These are phyloP conservation scores for Miniopterus natalensis DNA, from an alignment of 2,113 vertebrate species.

Conservation along the genomic window DNA sequence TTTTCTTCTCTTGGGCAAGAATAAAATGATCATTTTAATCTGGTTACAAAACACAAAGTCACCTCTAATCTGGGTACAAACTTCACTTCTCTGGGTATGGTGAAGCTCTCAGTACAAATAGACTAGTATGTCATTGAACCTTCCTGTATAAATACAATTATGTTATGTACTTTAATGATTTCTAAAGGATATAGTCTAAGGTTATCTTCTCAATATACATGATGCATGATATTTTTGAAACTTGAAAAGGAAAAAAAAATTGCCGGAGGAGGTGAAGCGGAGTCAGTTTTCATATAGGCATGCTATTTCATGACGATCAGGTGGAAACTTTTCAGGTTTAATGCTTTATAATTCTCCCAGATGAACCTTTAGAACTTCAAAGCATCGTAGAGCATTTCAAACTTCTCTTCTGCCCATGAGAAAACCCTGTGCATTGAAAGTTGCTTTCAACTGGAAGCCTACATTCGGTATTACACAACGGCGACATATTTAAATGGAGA, in stretches of 20 bases:
- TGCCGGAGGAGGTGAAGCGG: conserved; percentile 87
- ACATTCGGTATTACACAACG: conserved; percentile 87
- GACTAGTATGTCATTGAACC: conserved; percentile 76
- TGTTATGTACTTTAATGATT: conserved; percentile 78
- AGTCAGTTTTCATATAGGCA: conserved; percentile 88
- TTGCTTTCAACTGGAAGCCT: conserved; percentile 87
- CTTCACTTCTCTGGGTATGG: neutral
- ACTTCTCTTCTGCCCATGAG: conserved; percentile 89
- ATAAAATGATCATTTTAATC: neutral
- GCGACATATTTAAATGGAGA: conserved; percentile 86
- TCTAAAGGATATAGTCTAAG: conserved; percentile 83
- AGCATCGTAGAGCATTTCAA: conserved; percentile 89
- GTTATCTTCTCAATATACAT: conserved; percentile 82
- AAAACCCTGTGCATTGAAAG: conserved; percentile 88
- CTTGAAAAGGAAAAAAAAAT: conserved; percentile 82
- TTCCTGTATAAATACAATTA: conserved; percentile 79
- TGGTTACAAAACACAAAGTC: conserved; percentile 41
- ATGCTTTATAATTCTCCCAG: conserved; percentile 90
- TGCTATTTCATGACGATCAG: conserved; percentile 89
- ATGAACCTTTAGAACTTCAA: conserved; percentile 90
- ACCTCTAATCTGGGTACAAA: conserved; percentile 56
- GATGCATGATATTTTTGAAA: conserved; percentile 87
- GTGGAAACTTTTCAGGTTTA: conserved; percentile 89
- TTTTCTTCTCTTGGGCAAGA: conserved; percentile 1
- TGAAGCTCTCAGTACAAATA: conserved; percentile 72